Conservation (phyloP, 1,140 invertebrate species). For the Papilio polytes region DNA sequence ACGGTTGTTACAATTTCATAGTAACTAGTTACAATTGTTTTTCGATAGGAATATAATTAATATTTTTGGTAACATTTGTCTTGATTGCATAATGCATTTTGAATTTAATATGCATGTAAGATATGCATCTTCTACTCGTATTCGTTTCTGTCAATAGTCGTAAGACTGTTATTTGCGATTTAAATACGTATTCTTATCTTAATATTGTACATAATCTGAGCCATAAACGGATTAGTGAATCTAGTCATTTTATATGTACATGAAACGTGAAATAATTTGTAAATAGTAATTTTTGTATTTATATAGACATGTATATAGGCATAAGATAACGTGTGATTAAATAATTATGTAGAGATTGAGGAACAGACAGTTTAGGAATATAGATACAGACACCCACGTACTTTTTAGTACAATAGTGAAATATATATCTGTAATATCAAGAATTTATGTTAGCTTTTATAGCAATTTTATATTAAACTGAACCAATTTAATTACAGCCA, state of each 20-base stretch:
- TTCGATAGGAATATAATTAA: background rate
- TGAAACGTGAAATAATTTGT: conserved; percentile 29
- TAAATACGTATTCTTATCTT: background rate
- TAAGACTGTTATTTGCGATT: background rate
- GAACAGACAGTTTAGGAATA: background rate
- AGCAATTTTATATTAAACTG: background rate
- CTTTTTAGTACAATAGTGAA: background rate
- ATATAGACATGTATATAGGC: conserved; percentile 20
- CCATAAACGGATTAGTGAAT: conserved; percentile 55
- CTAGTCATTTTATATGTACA: conserved; percentile 60
- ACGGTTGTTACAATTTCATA: background rate
- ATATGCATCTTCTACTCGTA: too few relatives aligned
- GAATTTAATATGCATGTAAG: too few relatives aligned
- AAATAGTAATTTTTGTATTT: conserved; percentile 53
- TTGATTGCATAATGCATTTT: background rate
- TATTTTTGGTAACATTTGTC: background rate
- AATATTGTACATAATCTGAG: conserved; percentile 26
- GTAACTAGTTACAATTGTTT: background rate
- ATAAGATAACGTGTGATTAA: background rate
- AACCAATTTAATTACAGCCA: too few relatives aligned
- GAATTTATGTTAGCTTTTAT: background rate
- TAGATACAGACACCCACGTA: background rate
- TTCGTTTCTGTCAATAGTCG: background rate
- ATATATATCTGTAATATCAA: background rate
- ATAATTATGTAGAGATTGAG: background rate